Evolutionary conservation across 2,113 vertebrate species (phyloP).

Genomic region (Amphiprion percula): DNA sequence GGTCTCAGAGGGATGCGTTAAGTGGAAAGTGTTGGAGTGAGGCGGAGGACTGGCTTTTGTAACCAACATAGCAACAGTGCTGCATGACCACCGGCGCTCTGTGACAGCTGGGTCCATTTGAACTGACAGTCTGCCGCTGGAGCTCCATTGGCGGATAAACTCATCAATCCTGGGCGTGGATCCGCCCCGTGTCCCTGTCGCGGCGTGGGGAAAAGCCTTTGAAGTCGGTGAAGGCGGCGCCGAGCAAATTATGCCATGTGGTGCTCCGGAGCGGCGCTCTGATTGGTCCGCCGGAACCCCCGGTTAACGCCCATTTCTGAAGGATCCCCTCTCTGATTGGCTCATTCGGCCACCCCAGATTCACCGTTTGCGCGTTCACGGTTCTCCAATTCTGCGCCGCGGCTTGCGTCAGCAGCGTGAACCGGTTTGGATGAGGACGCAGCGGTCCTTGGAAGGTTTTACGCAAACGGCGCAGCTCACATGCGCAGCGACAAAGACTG

Average conservation of each 20-base stretch:
- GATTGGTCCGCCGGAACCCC: slow-evolving; percentile 60
- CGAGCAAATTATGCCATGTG: slow-evolving; percentile 83
- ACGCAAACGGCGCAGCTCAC: slow-evolving; percentile 75
- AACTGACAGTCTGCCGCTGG: slow-evolving; percentile 28
- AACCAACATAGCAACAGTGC: slow-evolving; percentile 81
- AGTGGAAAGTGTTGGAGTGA: neutral
- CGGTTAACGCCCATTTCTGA: slow-evolving; percentile 67
- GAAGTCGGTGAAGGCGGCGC: slow-evolving; percentile 71
- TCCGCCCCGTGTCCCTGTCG: slow-evolving; percentile 68
- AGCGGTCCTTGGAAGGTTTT: slow-evolving; percentile 10
- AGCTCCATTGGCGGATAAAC: slow-evolving; percentile 69
- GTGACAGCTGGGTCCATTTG: slow-evolving; percentile 67
- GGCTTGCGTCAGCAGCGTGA: slow-evolving; percentile 62
- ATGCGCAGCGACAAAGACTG: slow-evolving; percentile 86
- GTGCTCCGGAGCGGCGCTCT: slow-evolving; percentile 50
- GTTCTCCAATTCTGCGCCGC: slow-evolving; percentile 72
- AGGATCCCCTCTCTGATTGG: slow-evolving; percentile 77
- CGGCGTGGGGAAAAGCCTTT: slow-evolving; percentile 58
- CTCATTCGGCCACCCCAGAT: slow-evolving; percentile 65
- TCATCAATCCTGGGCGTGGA: slow-evolving; percentile 55
- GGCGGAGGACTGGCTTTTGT: slow-evolving; percentile 31
- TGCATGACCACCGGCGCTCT: slow-evolving; percentile 66
- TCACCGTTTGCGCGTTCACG: slow-evolving; percentile 76
- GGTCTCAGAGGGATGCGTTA: neutral
- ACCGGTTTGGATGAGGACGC: neutral